Conservation (phyloP, 2,113 vertebrate genomes). For the Python bivittatus region DNA sequence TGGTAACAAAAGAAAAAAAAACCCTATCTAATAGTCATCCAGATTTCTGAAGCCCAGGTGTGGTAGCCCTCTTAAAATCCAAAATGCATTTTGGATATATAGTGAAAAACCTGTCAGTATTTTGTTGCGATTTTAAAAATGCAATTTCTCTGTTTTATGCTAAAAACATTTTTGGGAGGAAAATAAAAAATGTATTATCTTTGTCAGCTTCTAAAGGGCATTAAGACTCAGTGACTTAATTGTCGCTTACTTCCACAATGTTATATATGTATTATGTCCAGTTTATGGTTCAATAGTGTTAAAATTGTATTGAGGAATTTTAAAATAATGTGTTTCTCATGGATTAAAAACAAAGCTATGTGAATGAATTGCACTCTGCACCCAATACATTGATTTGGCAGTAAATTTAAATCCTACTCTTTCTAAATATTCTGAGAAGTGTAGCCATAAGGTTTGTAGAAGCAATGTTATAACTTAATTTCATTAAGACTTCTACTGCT, state of each 20-base stretch:
- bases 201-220: background rate
- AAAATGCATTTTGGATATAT: background rate
- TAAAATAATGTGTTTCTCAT: background rate
- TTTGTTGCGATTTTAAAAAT: background rate
- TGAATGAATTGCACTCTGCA: background rate
- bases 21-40: too few relatives aligned
- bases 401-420: background rate
- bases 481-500: background rate
- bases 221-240: background rate
- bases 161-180: background rate
- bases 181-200: background rate
- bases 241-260: background rate
- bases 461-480: background rate
- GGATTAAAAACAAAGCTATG: background rate
- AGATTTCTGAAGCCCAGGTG: too few relatives aligned
- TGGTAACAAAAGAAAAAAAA: too few relatives aligned
- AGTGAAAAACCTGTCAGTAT: background rate
- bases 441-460: background rate
- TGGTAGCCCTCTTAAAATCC: background rate
- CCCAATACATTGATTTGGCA: background rate
- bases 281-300: background rate
- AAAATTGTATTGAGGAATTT: background rate
- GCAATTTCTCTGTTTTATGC: background rate
- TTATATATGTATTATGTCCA: background rate
- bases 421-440: background rate